Evolutionary conservation across 2,888 invertebrate species (phyloP).

Genomic region (Drosophila anceps): DNA sequence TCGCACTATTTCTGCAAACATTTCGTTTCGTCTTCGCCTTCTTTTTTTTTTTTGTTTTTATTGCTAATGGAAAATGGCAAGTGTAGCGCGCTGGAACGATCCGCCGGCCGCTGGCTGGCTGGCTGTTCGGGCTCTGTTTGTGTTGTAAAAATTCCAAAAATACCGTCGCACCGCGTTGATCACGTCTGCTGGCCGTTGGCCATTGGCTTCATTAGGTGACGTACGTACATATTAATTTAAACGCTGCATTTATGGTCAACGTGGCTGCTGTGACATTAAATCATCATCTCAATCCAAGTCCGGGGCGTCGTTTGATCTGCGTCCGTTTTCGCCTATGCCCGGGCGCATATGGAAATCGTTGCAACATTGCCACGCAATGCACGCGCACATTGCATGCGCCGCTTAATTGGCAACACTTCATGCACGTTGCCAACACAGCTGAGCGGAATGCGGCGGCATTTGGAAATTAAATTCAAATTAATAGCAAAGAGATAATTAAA

Average conservation of each 20-base stretch:
- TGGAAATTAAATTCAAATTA: constrained; percentile 49
- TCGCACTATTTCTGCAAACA: constrained; percentile 53
- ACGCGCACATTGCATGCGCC: constrained; percentile 40
- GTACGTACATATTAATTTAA: constrained; percentile 80
- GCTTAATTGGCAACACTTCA: constrained; percentile 69
- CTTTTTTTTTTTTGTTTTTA: constrained; percentile 27
- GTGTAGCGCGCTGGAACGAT: constrained; percentile 22
- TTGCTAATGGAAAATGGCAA: constrained; percentile 54
- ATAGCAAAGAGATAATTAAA: constrained; percentile 3
- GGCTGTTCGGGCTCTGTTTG: constrained; percentile 22
- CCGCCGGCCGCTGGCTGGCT: neutral
- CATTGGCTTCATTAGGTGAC: constrained; percentile 71
- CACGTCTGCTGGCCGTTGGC: constrained; percentile 48
- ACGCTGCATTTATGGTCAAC: constrained; percentile 62
- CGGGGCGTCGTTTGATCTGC: constrained; percentile 55
- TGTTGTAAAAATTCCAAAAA: constrained; percentile 80
- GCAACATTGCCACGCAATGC: constrained; percentile 47
- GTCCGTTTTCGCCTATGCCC: constrained; percentile 44
- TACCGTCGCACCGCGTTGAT: constrained; percentile 66
- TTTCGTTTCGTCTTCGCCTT: constrained; percentile 44
- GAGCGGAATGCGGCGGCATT: constrained; percentile 18
- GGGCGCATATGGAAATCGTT: constrained; percentile 64
- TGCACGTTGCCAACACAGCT: constrained; percentile 23
- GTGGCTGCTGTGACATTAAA: constrained; percentile 62
- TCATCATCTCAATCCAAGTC: constrained; percentile 59